These are phyloP conservation scores for Phrynocephalus vlangalii DNA, from an alignment of 2,797 vertebrate species.

Conservation along the genomic window DNA sequence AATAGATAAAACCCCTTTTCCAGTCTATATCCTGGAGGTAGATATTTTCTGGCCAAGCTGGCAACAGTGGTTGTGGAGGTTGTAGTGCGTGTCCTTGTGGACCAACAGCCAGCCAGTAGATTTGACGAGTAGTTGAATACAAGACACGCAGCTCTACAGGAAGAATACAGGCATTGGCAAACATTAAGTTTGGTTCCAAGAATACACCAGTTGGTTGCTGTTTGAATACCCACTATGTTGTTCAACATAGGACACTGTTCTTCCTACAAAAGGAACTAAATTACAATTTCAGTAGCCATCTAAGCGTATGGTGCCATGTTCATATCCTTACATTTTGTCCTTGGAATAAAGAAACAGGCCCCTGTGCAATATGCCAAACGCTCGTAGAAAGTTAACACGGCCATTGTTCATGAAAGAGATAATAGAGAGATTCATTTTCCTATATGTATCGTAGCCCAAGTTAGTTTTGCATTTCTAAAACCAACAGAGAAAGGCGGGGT, in stretches of 20 bases:
- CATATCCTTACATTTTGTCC: not conserved
- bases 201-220: too few species aligned
- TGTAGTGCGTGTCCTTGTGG: constrained; percentile 52
- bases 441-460: not conserved
- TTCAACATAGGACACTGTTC: not conserved
- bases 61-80: constrained; percentile 57
- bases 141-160: constrained; percentile 80
- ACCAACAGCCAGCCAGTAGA: constrained; percentile 82
- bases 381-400: not conserved
- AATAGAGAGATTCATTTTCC: not conserved
- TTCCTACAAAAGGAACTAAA: not conserved
- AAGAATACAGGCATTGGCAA: not conserved
- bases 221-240: not conserved
- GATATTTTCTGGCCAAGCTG: constrained; percentile 75
- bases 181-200: not conserved
- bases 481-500: too few species aligned
- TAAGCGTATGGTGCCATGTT: not conserved
- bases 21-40: constrained; percentile 88
- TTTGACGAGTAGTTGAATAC: constrained; percentile 72
- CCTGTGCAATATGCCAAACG: not conserved
- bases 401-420: not conserved
- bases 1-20: constrained; percentile 85
- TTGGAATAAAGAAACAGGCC: not conserved
- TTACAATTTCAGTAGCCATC: not conserved
- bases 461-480: not conserved